phyloP scores from a whole-genome alignment of 2,113 vertebrate species.

The Crotalus horridus region DNA sequence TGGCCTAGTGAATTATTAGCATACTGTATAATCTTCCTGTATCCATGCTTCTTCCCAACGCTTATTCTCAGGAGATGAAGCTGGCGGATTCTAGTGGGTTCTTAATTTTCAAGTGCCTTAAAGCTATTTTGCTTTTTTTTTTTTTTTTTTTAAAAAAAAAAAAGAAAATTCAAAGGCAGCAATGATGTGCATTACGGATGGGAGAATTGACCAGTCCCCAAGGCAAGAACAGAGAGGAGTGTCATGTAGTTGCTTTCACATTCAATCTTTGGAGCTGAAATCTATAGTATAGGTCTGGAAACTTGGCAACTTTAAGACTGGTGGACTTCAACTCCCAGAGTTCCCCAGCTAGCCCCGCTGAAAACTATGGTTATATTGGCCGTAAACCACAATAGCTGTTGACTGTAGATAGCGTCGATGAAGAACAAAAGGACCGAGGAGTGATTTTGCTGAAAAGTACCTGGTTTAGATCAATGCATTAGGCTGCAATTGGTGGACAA shows the following conservation, averaged over 20 bases:
- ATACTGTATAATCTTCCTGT: slow-evolving; percentile 46
- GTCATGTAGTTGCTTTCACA: background rate
- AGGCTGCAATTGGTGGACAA: background rate
- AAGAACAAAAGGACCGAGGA: background rate
- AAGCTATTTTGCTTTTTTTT: background rate
- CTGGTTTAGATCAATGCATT: background rate
- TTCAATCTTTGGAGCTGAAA: background rate
- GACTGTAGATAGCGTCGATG: background rate
- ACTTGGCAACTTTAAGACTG: background rate
- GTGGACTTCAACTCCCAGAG: background rate
- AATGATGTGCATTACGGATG: background rate
- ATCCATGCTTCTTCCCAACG: background rate
- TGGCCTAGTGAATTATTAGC: slow-evolving; percentile 62
- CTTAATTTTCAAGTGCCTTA: slow-evolving; percentile 35
- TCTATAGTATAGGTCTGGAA: background rate
- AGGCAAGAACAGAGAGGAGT: background rate
- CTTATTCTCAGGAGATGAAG: slow-evolving; percentile 39
- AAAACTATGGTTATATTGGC: background rate
- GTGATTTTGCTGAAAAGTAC: background rate
- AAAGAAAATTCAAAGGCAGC: background rate
- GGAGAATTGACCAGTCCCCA: background rate
- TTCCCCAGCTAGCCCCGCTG: background rate
- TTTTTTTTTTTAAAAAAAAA: background rate
- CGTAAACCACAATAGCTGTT: background rate
- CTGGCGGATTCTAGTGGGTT: slow-evolving; percentile 13